A percentile compares a stretch with the other conserved stretches of the same genome.
Evolutionary conservation across 2,797 vertebrate species (phyloP).

Genomic region (Pseudochromis fuscus): DNA sequence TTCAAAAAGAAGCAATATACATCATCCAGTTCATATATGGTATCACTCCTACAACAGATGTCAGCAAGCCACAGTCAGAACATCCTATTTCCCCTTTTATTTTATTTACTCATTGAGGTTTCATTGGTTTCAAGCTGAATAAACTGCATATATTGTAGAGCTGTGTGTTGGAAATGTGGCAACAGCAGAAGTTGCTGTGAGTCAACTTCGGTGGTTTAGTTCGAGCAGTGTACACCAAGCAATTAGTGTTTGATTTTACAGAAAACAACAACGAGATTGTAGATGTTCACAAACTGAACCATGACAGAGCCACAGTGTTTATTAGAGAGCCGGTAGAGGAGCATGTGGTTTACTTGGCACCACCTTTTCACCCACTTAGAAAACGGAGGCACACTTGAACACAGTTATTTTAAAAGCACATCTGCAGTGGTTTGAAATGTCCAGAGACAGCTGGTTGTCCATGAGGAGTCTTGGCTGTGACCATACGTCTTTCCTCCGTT

Average conservation of each 20-base stretch:
- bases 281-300: not conserved
- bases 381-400: not conserved
- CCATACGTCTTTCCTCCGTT: not conserved
- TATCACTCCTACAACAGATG: not conserved
- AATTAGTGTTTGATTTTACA: too few relatives aligned
- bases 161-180: not conserved
- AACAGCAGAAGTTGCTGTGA: not conserved
- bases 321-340: not conserved
- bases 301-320: not conserved
- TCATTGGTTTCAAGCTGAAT: not conserved
- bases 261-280: not conserved
- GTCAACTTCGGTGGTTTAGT: not conserved
- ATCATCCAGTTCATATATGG: conserved; percentile 10
- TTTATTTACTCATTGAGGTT: not conserved
- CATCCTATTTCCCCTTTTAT: not conserved
- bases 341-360: not conserved
- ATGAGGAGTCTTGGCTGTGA: not conserved
- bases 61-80: not conserved
- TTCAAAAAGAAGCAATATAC: not conserved
- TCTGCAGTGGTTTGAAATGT: not conserved
- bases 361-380: not conserved
- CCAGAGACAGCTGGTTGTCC: not conserved
- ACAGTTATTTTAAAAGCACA: conserved; percentile 4
- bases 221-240: not conserved
- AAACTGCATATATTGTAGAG: not conserved